Evolutionary conservation across 2,888 invertebrate genomes (phyloP).

Genomic region (Drosophila gaucha): DNA sequence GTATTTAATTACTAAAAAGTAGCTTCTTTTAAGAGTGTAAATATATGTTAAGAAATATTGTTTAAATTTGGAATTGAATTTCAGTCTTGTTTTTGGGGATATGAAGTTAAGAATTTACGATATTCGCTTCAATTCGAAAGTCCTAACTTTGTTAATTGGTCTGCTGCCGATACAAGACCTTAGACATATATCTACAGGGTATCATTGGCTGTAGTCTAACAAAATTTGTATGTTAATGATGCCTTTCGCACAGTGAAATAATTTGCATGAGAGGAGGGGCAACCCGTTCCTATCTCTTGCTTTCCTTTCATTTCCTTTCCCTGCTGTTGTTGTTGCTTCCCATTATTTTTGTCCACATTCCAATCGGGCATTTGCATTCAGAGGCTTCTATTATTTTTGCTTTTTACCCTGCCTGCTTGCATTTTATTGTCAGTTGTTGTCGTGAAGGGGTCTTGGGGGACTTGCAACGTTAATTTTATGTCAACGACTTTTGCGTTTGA

Average conservation of each 20-base stretch:
- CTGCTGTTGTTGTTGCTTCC: conserved; percentile 2
- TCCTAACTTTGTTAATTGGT: too few relatives aligned
- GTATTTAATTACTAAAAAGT: not conserved
- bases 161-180: not conserved
- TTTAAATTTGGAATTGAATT: too few relatives aligned
- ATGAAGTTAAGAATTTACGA: too few relatives aligned
- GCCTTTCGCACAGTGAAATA: conserved; percentile 62
- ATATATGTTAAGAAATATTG: too few relatives aligned
- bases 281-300: conserved; percentile 25
- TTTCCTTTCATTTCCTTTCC: not conserved
- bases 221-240: conserved; percentile 54
- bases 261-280: conserved; percentile 56
- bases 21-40: not conserved
- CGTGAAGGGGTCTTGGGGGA: not conserved
- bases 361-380: conserved; percentile 29
- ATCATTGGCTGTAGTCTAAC: conserved; percentile 27
- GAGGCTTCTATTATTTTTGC: not conserved
- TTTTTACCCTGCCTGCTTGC: conserved; percentile 40
- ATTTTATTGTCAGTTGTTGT: conserved; percentile 66
- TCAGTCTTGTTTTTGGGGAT: too few relatives aligned
- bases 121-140: too few relatives aligned
- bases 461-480: conserved; percentile 77
- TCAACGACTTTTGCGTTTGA: conserved; percentile 74
- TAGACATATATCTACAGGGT: conserved; percentile 17
- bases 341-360: conserved; percentile 38